Conservation (phyloP, 2,888 invertebrate species). For the Strigamia transsilvanica region DNA sequence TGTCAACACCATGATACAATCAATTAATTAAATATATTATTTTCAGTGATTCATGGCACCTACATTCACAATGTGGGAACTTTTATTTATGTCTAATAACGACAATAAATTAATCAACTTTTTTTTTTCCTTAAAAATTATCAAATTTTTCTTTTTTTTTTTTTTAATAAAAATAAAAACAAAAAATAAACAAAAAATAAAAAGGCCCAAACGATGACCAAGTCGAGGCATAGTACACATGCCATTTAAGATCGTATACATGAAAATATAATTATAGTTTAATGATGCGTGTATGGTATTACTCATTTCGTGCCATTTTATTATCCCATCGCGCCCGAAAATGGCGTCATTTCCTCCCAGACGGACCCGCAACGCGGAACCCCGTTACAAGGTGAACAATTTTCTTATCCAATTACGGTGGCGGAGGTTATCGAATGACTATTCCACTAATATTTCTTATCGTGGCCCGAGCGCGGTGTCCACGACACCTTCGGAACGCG, state of each 20-base stretch:
- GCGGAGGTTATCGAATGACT: conserved; percentile 9
- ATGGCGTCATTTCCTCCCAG: neutral
- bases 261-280: conserved; percentile 37
- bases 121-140: neutral
- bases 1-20: conserved; percentile 31
- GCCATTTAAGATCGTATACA: conserved; percentile 31
- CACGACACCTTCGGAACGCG: conserved; percentile 38
- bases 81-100: neutral
- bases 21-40: conserved; percentile 36
- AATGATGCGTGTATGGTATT: conserved; percentile 17
- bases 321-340: neutral
- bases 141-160: too few relatives aligned
- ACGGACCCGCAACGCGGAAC: neutral
- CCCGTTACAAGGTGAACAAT: neutral
- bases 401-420: conserved; percentile 10
- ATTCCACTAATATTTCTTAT: neutral
- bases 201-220: conserved; percentile 8
- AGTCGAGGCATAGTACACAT: neutral
- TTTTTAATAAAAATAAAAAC: conserved; percentile 36
- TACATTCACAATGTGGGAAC: conserved; percentile 35
- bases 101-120: conserved; percentile 18
- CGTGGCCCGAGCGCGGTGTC: neutral
- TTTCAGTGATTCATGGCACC: conserved; percentile 34
- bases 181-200: neutral
- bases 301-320: conserved; percentile 16